These are phyloP conservation scores for Polyploca ridens DNA, from an alignment of 2,888 invertebrate species.

Conservation along the genomic window DNA sequence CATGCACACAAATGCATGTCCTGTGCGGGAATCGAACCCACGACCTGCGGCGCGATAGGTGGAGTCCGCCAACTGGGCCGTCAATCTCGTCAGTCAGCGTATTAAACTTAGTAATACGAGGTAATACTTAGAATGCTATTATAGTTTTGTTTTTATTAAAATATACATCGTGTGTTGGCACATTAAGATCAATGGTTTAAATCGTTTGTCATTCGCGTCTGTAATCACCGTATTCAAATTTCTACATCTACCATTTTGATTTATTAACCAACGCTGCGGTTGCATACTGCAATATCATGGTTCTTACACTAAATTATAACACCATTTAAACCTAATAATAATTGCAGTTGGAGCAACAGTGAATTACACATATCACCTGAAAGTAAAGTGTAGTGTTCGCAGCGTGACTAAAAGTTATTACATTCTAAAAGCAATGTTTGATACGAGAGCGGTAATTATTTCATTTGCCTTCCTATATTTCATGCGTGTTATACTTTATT, in stretches of 20 bases:
- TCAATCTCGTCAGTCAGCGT: too few species aligned
- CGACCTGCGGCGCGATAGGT: too few species aligned
- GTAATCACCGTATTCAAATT: too few species aligned
- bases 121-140: too few species aligned
- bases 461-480: not conserved
- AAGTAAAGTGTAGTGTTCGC: slow-evolving; percentile 1
- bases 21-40: too few species aligned
- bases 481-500: slow-evolving; percentile 11
- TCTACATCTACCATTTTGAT: slow-evolving; percentile 36
- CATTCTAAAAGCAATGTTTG: not conserved
- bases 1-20: too few species aligned
- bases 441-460: not conserved
- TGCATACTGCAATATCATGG: slow-evolving; percentile 39
- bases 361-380: slow-evolving; percentile 15
- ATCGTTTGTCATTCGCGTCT: too few species aligned
- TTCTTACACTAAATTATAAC: slow-evolving; percentile 42
- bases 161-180: too few species aligned
- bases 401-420: slow-evolving; percentile 11
- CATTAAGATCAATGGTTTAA: too few species aligned
- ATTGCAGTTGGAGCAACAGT: slow-evolving; percentile 30
- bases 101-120: too few species aligned
- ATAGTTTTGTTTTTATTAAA: too few species aligned
- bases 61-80: too few species aligned
- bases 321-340: slow-evolving; percentile 30
- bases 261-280: slow-evolving; percentile 41